Evolutionary conservation across 2,113 vertebrate species (phyloP), one percentile per base, ranked within the genome.

Genomic region (Sphyrna mokarran): DNA sequence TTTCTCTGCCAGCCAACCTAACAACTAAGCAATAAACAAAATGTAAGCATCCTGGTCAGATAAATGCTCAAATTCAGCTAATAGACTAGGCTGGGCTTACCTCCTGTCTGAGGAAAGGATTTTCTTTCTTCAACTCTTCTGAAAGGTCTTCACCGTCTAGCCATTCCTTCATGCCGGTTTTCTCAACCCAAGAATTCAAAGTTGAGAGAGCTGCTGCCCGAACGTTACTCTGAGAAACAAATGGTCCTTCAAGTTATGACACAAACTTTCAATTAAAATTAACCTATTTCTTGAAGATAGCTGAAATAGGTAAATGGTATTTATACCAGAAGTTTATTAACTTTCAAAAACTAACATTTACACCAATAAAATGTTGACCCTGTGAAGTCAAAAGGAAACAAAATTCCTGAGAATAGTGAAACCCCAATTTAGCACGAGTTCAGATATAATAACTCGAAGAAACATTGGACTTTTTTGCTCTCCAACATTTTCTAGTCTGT

Each of bases 81-180:
- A 23, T 18, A 54, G 33, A 68, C 40, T 26, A 33, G 68, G 20
- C 9, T 43, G 40, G 37, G 70, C 40, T 48, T 96, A 99, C 99
- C 98, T 99, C 99, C 97, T 99, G 99, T 86, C 99, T 98, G 70
- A 99, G 97, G 96, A 99, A 99, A 96, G 99, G 99, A 95, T 99
- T 99, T 96, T 99, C 99, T 76, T 98, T 99, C 97, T 98, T 99
- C 95, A 99, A 98, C 96, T 99, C 99, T 95, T 99, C 99, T n/a
- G 99, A 98, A 66, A 99, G 96, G 93, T 99, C 99, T 95, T 99
- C 99, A 86, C 99, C 99, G 96, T 99, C 99, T 80, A 99, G 96
- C 99, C 99, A 99, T 37, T 99, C 99, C 96, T 99, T 99, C 98
- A 99, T 99, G 33, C 99, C 98, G 0, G 99, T 99, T 96, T 99